Base-by-base conservation (phyloP, 1,140 invertebrate species). In the Hyphantria cunea region DNA sequence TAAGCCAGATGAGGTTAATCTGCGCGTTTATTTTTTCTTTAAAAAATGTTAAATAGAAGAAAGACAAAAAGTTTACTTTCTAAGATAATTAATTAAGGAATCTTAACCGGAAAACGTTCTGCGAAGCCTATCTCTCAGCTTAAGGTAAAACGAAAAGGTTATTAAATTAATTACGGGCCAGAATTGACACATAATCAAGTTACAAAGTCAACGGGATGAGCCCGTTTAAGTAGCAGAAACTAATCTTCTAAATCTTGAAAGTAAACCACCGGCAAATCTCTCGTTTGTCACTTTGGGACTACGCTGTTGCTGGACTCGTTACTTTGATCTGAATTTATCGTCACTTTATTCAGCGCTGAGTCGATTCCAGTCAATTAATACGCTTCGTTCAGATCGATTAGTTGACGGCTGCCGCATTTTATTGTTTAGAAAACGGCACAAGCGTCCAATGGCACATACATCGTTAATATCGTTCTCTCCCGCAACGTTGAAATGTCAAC, bases 281-380 rank as follows among this genome's bases (percentile, higher is more conserved):
- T 74, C 76, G 73, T 83, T 81, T 80, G 77, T 80, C 78, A 78
- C 70, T 79, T 74, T 54, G 68, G 62, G 53, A 63, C 64, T 68
- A 64, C 68, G 76, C 55, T 39, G 37, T 2, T 25, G 61, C 65
- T 68, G 61, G 73, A 77, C 69, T 80, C 73, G 68, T 58, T 64
- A 59, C 67, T 72, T 54, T 64, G 64, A 63, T 65, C 17, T 47
- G 59, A 79, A 79, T 82, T 82, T 82, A 80, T 82, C 59, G 71
- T 66, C 70, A 72, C 70, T 80, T 71, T 72, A 72, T 72, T 72
- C 72, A 65, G 64, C 72, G 72, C 54, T 64, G 64, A 77, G 62
- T 74, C 66, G 69, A 54, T 72, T 63, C 49, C 54, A 67, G 50
- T 67, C 64, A 60, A 74, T 64, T 63, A 58, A 53, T 64, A 50